Base-by-base conservation (phyloP, 2,113 vertebrate species). In the Gallinago undulata region DNA sequence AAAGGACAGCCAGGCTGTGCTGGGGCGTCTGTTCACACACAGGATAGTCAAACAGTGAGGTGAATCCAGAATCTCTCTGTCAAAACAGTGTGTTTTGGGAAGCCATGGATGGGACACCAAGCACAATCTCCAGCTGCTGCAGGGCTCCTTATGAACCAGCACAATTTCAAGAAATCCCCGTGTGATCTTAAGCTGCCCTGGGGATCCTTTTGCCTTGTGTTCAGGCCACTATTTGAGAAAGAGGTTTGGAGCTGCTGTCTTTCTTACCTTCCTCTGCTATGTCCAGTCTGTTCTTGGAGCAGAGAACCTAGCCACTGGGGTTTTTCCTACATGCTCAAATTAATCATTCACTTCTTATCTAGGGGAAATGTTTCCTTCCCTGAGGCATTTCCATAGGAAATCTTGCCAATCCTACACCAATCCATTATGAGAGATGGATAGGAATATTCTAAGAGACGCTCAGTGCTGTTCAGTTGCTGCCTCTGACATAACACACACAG, bases 341-440 rank as follows among this genome's bases (percentile, higher is more conserved):
- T 47, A 90, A 95, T 66, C 6, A 89, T 76, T 93, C 0, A 0
- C 48, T 77, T 81, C 67, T 95, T 95, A 94, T 93, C 94, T 69
- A 89, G 21, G 47, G 60, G 43, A 85, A 96, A 95, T 68, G 66
- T 74, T 85, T 86, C 89, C 48, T 93, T 77, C 74, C 87, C 66
- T 70, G 55, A 84, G 41, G 75, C 51, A 93, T 87, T 94, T 96
- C 64, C 62, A 90, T 14, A 74, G 37, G 43, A 94, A 94, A 87
- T 70, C 41, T 88, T 92, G 55, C 67, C 93, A 94, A 80, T 63
- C 25, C 64, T 82, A 69, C n/a, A 85, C 25, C 69, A 85, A 77
- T 39, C 39, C 39, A 63, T 7, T 64, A 2, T 7, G 89, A 17
- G 41, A 95, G 79, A 67, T 11, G 13, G 50, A 68, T 11, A 19